Percentiles rank a stretch among this genome's conserved stretches.
phyloP scores from a whole-genome alignment of 1,140 invertebrate genomes.

The Dendroctonus ponderosae region DNA sequence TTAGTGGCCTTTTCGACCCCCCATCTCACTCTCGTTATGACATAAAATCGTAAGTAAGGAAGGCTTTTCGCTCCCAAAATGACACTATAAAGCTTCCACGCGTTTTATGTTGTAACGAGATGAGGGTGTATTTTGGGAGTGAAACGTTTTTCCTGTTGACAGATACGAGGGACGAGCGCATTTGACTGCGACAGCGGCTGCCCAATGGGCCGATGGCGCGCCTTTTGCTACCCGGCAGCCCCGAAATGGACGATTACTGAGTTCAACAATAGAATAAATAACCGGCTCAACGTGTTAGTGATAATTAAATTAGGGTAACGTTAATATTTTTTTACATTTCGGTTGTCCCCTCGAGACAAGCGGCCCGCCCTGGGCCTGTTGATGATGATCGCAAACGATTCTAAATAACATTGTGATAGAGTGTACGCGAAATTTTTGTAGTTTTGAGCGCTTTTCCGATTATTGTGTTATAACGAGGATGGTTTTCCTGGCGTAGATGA shows the following conservation, averaged over 20 bases:
- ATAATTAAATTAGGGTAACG: slow-evolving; percentile 15
- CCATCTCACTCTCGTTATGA: slow-evolving; percentile 51
- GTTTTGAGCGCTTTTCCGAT: slow-evolving; percentile 10
- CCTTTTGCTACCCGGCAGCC: too few species aligned
- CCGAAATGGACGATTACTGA: too few species aligned
- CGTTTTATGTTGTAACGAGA: slow-evolving; percentile 58
- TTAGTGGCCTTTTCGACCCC: too few species aligned
- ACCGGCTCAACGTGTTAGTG: slow-evolving; percentile 33
- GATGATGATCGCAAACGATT: slow-evolving; percentile 3
- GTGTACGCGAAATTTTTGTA: slow-evolving; percentile 19
- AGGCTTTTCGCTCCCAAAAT: slow-evolving; percentile 49
- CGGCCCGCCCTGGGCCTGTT: too few species aligned
- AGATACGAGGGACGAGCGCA: slow-evolving; percentile 63
- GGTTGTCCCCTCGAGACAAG: too few species aligned
- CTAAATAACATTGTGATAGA: slow-evolving; percentile 37
- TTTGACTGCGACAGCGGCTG: slow-evolving; percentile 49
- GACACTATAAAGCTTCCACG: slow-evolving; percentile 48
- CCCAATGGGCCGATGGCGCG: background rate
- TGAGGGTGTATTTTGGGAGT: slow-evolving; percentile 47
- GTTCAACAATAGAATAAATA: slow-evolving; percentile 2
- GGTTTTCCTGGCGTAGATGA: too few species aligned
- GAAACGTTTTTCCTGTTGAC: slow-evolving; percentile 58
- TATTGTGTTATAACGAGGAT: slow-evolving; percentile 24
- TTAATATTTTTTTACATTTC: background rate
- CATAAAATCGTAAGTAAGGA: slow-evolving; percentile 47